Evolutionary conservation across 2,888 invertebrate genomes (phyloP), one percentile per base, ranked within the genome.

Genomic region (Tenthredo notha): DNA sequence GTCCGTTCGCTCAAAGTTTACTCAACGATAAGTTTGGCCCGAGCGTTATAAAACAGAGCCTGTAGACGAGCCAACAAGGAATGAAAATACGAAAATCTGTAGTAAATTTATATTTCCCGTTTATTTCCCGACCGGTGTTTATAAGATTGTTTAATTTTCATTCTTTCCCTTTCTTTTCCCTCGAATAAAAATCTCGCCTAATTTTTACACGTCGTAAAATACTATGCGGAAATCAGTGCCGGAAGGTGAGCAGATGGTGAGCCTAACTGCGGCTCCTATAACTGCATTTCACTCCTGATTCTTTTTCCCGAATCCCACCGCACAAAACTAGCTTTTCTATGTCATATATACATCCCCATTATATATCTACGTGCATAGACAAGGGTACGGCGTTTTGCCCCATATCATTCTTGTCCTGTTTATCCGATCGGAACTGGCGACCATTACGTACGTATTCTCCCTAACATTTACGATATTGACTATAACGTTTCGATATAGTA

Each of bases 11-110:
- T 85, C 84, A 37, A 83, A 78, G 90, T 92, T 92, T 92, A 88
- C 88, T 88, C 89, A 90, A 85, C 86, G 92, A 92, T 92, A 92
- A 92, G 87, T 85, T 83, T 33, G 70, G 83, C 67, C 83, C 67
- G 50, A 83, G 50, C 50, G 83, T 83, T 83, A 67, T 70, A 83
- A 83, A 83, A 67, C 67, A 83, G 21, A 29, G 50, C 83, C 37
- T 37, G 25, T 2, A 77, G 29, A 18, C 61, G 50, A 21, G 29
- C 47, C 47, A 25, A 10, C 40, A 74, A 10, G 43, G 21, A 74
- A 43, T 15, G 43, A 74, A 74, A 74, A 74, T 29, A 18, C 70
- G n/a, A 29, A 21, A 74, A 40, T 7, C 0, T 40, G 21, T n/a
- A 21, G 15, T 43, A 74, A n/a, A 37, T 47, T 21, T n/a, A n/a